A percentile compares a stretch with the other conserved stretches of the same genome.
phyloP scores from a whole-genome alignment of 2,113 vertebrate species.

The Chlorodrepanis virens region DNA sequence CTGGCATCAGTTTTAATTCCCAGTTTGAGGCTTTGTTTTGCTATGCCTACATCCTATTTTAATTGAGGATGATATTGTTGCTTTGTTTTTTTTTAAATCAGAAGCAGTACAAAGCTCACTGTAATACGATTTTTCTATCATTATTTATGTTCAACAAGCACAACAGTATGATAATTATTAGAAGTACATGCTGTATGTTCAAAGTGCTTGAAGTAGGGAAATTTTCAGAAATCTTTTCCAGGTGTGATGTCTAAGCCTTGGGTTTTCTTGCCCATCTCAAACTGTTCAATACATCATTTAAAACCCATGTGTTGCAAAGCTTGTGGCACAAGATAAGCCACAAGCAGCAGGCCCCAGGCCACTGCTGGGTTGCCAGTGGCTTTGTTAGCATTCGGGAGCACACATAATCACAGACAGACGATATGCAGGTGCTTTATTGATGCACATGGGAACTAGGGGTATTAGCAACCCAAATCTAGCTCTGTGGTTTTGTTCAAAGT shows the following conservation, averaged over 20 bases:
- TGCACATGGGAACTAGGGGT: not conserved
- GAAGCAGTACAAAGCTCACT: not conserved
- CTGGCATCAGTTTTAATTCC: not conserved
- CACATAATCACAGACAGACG: not conserved
- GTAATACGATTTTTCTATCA: not conserved
- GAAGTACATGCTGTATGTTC: not conserved
- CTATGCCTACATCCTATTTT: not conserved
- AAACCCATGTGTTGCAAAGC: not conserved
- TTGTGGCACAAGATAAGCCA: not conserved
- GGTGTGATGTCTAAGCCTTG: not conserved
- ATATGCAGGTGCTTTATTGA: too few relatives aligned
- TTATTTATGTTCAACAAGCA: not conserved
- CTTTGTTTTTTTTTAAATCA: not conserved
- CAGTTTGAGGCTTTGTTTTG: not conserved
- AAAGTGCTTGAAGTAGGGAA: not conserved
- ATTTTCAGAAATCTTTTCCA: not conserved
- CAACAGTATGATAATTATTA: not conserved
- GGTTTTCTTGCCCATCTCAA: not conserved
- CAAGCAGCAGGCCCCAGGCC: not conserved
- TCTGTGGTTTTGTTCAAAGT: not conserved
- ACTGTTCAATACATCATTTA: not conserved
- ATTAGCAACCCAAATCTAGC: not conserved
- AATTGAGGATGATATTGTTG: not conserved
- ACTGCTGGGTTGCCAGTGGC: not conserved
- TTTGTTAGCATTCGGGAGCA: not conserved